These are phyloP conservation scores for Grammomys dolichurus DNA, from an alignment of 2,113 vertebrate species.

Conservation along the genomic window DNA sequence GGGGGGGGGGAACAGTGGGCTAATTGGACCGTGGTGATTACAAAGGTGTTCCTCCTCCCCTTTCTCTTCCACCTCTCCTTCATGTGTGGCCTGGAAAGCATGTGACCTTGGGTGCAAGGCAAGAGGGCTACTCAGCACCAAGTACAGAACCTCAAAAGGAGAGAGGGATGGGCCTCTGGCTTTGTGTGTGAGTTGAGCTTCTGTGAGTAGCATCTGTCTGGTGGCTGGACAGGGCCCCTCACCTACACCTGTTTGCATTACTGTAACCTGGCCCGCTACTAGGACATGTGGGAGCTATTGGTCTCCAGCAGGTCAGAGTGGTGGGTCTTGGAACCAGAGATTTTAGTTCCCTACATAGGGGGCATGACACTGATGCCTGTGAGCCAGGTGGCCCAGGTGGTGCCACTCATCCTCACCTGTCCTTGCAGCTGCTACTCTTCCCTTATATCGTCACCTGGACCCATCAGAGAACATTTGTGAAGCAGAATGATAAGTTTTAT, in stretches of 20 bases:
- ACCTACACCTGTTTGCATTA: neutral
- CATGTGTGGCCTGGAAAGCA: conserved; percentile 50
- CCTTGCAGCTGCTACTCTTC: neutral
- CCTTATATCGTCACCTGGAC: neutral
- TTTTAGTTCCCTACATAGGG: rapidly evolving
- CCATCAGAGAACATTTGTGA: neutral
- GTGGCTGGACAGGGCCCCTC: neutral
- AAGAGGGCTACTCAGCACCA: conserved; percentile 35
- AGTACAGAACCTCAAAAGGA: neutral
- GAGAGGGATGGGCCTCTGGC: neutral
- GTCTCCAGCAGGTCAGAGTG: neutral
- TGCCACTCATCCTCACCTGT: rapidly evolving
- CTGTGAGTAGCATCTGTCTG: neutral
- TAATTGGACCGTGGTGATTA: conserved; percentile 86
- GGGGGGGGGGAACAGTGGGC: conserved; percentile 79
- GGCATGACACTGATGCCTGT: rapidly evolving
- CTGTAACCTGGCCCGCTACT: neutral
- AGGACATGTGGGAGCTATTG: neutral
- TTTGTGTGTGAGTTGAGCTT: neutral
- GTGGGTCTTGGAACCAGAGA: neutral
- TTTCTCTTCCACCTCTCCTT: conserved; percentile 31
- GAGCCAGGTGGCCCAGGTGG: neutral
- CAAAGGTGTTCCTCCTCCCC: conserved; percentile 37
- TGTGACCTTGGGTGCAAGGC: conserved; percentile 62
- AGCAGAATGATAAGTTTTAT: neutral